phyloP scores from a whole-genome alignment of 2,797 vertebrate genomes.

The Chaetophractus vellerosus region DNA sequence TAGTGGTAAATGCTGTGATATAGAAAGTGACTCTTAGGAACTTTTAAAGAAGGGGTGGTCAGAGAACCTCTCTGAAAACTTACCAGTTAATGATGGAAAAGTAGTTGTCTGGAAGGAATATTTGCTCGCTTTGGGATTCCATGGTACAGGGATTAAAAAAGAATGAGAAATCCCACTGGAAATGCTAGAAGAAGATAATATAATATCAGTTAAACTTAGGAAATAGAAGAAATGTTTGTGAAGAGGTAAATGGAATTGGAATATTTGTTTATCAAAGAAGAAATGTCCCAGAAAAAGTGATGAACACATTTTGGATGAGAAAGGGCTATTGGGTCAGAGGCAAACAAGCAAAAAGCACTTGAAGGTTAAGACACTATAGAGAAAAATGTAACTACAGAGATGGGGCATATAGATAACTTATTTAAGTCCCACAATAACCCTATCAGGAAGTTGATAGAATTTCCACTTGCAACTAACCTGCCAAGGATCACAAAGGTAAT shows the following conservation, averaged over 20 bases:
- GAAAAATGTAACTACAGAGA: not conserved
- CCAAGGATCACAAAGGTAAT: not conserved
- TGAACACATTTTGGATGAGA: not conserved
- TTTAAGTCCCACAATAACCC: not conserved
- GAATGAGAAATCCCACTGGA: not conserved
- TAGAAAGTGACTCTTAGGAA: not conserved
- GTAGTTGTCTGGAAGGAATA: not conserved
- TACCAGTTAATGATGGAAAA: not conserved
- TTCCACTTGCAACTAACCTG: not conserved
- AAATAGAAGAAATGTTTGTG: not conserved
- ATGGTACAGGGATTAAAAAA: not conserved
- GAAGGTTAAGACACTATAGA: not conserved
- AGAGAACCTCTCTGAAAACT: not conserved
- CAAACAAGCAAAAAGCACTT: not conserved
- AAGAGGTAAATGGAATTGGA: not conserved
- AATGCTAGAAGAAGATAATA: not conserved
- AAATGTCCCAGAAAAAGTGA: not conserved
- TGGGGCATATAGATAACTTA: not conserved
- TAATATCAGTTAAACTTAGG: not conserved
- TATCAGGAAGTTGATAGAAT: not conserved
- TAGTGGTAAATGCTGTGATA: not conserved
- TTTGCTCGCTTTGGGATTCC: not conserved
- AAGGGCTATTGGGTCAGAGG: too few species aligned
- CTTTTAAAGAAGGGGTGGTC: not conserved
- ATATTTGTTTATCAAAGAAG: not conserved